Conservation (phyloP, 2,888 invertebrate genomes). For the Brachylomia viminalis region DNA sequence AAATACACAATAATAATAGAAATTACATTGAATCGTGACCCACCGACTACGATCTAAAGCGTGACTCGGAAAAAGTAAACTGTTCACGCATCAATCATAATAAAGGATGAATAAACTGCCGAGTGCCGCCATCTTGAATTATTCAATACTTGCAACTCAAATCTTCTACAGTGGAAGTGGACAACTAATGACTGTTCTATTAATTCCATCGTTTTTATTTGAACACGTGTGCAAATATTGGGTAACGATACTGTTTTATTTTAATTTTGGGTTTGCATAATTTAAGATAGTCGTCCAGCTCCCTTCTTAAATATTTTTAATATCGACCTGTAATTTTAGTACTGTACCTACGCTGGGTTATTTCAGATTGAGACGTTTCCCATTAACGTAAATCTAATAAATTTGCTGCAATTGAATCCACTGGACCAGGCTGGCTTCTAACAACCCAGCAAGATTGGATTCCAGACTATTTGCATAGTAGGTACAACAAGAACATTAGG, state of each 20-base stretch:
- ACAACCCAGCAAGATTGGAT: neutral
- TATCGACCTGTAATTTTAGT: neutral
- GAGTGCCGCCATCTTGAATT: slow-evolving; percentile 51
- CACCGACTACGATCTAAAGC: slow-evolving; percentile 43
- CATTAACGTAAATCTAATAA: neutral
- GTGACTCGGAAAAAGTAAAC: slow-evolving; percentile 67
- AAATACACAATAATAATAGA: slow-evolving; percentile 43
- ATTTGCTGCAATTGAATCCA: neutral
- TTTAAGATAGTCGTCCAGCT: slow-evolving; percentile 25
- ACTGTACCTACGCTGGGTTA: neutral
- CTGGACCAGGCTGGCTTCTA: neutral
- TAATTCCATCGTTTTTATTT: slow-evolving; percentile 29
- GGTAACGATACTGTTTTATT: slow-evolving; percentile 16
- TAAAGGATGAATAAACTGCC: slow-evolving; percentile 62
- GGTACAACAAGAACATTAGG: slow-evolving; percentile 2
- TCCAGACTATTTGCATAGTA: slow-evolving; percentile 14
- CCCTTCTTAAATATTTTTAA: neutral
- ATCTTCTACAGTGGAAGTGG: slow-evolving; percentile 18
- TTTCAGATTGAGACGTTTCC: neutral
- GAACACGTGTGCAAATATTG: slow-evolving; percentile 50
- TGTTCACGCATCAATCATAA: slow-evolving; percentile 58
- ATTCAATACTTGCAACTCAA: slow-evolving; percentile 62
- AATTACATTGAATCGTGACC: slow-evolving; percentile 64
- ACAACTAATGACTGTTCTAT: slow-evolving; percentile 32
- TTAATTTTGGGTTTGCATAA: slow-evolving; percentile 35